A percentile compares a stretch with the other conserved stretches of the same genome.
Evolutionary conservation across 1,140 invertebrate genomes (phyloP).

Genomic region (Linepithema humile): DNA sequence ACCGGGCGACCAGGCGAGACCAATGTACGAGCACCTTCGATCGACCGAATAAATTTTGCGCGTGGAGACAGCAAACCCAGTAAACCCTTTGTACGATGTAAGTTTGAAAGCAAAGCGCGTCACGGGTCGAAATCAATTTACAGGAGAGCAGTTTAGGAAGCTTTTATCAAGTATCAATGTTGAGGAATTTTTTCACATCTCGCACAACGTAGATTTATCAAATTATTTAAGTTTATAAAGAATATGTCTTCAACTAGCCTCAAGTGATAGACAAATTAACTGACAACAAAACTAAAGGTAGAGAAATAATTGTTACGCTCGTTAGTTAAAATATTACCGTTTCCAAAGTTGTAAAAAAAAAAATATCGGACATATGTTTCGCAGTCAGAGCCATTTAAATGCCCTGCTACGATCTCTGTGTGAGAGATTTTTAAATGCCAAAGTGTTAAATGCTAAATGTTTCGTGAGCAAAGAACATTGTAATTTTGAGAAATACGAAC

Average conservation of each 20-base stretch:
- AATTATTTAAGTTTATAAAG: too few species aligned
- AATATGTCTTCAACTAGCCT: too few species aligned
- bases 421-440: too few species aligned
- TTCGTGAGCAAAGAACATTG: background rate
- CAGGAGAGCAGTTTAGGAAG: background rate
- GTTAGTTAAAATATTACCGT: background rate
- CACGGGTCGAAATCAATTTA: constrained; percentile 12
- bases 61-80: background rate
- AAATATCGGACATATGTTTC: background rate
- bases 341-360: background rate
- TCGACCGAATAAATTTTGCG: constrained; percentile 47
- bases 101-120: background rate
- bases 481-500: background rate
- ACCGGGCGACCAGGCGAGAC: constrained; percentile 14
- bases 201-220: background rate
- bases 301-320: background rate
- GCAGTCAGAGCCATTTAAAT: too few species aligned
- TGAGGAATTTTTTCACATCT: background rate
- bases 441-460: too few species aligned
- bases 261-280: background rate
- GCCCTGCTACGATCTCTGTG: too few species aligned
- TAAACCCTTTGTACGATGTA: background rate
- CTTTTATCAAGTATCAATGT: background rate
- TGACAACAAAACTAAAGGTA: background rate
- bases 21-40: background rate